Evolutionary conservation across 2,797 vertebrate genomes (phyloP).

Genomic region (Menidia menidia): DNA sequence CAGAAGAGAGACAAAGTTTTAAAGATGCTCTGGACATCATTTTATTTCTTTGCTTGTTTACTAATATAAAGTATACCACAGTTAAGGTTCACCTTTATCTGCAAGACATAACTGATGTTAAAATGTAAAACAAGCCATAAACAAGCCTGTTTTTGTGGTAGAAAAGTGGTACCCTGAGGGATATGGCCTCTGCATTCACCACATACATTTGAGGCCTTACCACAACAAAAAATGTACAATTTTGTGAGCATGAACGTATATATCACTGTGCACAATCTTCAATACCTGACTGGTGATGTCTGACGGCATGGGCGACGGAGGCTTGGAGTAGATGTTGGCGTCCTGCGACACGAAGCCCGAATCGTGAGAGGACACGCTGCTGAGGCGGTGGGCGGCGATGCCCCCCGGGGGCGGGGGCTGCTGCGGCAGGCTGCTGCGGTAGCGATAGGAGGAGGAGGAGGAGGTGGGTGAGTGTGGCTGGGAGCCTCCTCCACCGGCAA

Average conservation of each 20-base stretch:
- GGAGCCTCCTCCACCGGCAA: constrained; percentile 79
- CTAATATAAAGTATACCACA: accelerated
- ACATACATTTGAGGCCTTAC: background rate
- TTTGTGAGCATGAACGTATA: background rate
- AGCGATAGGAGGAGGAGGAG: constrained; percentile 91
- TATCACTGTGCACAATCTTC: no score
- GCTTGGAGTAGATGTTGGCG: constrained; percentile 93
- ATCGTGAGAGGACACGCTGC: constrained; percentile 96
- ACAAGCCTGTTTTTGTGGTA: background rate
- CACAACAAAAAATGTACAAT: background rate
- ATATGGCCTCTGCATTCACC: no score
- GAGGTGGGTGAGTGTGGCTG: constrained; percentile 93
- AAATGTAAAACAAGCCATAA: background rate
- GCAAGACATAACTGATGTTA: background rate
- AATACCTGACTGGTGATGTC: constrained; percentile 96
- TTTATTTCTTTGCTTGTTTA: background rate
- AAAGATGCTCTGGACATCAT: no score
- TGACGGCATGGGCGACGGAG: constrained; percentile 97
- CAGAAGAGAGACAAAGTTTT: no score
- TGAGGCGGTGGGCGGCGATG: constrained; percentile 89
- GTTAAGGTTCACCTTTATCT: background rate
- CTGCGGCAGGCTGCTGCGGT: constrained; percentile 94
- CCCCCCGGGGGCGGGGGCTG: constrained; percentile 81
- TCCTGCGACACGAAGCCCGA: constrained; percentile 98
- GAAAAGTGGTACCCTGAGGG: no score